Percentiles rank a stretch among this genome's conserved stretches.
Conservation (phyloP, 64 coral and sea anemone genomes). For the Catalaphyllia jardinei region DNA sequence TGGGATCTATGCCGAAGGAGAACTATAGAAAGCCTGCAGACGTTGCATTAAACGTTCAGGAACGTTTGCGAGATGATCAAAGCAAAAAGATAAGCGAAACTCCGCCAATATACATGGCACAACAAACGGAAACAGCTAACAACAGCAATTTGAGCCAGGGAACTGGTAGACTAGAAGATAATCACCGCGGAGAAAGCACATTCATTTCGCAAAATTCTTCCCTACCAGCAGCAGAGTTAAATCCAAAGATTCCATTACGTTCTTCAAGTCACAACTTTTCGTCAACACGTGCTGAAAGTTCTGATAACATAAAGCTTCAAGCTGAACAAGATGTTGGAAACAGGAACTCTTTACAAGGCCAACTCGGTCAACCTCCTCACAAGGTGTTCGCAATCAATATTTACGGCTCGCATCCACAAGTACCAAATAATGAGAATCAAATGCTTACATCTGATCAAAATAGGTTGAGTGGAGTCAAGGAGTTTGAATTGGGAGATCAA, state of each 20-base stretch:
- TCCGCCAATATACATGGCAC: neutral
- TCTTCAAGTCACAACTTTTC: no score
- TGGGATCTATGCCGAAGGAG: neutral
- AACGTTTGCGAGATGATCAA: neutral
- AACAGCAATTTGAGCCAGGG: neutral
- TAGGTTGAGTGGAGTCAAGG: neutral
- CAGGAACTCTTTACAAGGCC: neutral
- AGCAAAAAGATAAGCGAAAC: neutral
- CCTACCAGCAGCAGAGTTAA: no score
- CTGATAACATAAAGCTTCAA: no score
- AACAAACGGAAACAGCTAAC: neutral
- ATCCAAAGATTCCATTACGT: no score
- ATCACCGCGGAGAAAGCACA: neutral
- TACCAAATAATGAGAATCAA: neutral
- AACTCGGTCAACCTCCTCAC: neutral
- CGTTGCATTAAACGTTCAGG: neutral
- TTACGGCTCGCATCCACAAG: neutral
- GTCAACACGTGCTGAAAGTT: no score
- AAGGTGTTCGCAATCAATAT: constrained; percentile 17
- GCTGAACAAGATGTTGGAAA: neutral
- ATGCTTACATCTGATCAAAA: neutral
- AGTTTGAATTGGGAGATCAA: neutral
- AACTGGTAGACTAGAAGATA: neutral
- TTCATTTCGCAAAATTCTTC: neutral
- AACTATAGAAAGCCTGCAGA: neutral